A percentile compares a stretch with the other conserved stretches of the same genome.
These are phyloP conservation scores for Gymnocypris eckloni DNA, from an alignment of 2,797 vertebrate species.

Conservation along the genomic window DNA sequence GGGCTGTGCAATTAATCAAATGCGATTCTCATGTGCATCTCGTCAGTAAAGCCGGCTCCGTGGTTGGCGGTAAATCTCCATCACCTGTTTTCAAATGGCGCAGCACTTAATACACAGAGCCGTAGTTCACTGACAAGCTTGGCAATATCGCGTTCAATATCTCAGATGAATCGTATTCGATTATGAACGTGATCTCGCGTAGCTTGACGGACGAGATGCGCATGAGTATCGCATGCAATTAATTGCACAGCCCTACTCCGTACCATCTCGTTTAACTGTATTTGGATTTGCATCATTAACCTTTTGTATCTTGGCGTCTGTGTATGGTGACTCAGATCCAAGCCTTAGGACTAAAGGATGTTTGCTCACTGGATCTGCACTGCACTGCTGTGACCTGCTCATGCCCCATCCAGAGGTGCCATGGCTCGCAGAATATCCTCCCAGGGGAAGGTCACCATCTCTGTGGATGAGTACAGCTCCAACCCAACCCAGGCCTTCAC, in stretches of 20 bases:
- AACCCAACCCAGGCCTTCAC: slow-evolving; percentile 92
- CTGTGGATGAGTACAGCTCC: slow-evolving; percentile 91
- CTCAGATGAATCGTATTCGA: too few relatives aligned
- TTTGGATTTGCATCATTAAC: background rate
- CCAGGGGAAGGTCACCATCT: slow-evolving; percentile 88
- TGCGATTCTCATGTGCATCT: too few relatives aligned
- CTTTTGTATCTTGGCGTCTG: background rate
- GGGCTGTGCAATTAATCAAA: too few relatives aligned
- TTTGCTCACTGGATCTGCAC: slow-evolving; percentile 70
- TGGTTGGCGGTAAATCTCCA: too few relatives aligned
- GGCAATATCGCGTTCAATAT: too few relatives aligned
- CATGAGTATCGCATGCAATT: too few relatives aligned
- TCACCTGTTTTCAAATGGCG: too few relatives aligned
- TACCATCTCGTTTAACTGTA: background rate
- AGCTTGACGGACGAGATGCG: too few relatives aligned
- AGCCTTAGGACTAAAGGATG: slow-evolving; percentile 72
- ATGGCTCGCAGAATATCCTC: slow-evolving; percentile 92
- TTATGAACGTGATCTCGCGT: too few relatives aligned
- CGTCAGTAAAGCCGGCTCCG: too few relatives aligned
- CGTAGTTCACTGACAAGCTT: too few relatives aligned
- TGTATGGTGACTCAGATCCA: slow-evolving; percentile 32
- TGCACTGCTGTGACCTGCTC: slow-evolving; percentile 80
- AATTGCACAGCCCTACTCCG: background rate
- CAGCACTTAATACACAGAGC: too few relatives aligned
- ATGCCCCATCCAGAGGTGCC: slow-evolving; percentile 81